phyloP scores from a whole-genome alignment of 2,888 invertebrate genomes.

The Drosophila leonis region DNA sequence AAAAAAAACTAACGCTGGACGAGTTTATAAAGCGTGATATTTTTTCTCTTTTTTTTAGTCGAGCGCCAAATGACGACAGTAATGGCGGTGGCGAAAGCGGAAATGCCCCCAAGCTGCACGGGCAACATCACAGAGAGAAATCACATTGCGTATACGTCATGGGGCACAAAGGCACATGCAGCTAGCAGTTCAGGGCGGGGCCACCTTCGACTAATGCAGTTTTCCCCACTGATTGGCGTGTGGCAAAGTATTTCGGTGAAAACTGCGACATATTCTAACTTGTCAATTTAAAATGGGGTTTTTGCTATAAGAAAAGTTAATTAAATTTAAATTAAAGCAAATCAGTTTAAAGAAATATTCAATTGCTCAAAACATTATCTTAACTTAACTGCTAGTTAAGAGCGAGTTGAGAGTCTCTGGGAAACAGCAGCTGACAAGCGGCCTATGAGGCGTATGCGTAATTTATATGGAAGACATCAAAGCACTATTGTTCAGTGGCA shows the following conservation, averaged over 20 bases:
- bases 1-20: conserved; percentile 26
- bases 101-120: conserved; percentile 54
- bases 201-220: conserved; percentile 22
- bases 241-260: not conserved
- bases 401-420: conserved; percentile 1
- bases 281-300: not conserved
- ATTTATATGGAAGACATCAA: conserved; percentile 37
- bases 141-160: conserved; percentile 48
- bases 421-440: conserved; percentile 35
- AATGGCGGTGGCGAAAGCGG: conserved; percentile 57
- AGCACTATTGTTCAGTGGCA: conserved; percentile 2
- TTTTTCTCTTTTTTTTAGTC: conserved; percentile 25
- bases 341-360: not conserved
- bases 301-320: not conserved
- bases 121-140: conserved; percentile 42
- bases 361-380: not conserved
- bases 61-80: conserved; percentile 60
- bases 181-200: conserved; percentile 7
- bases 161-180: conserved; percentile 22
- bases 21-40: conserved; percentile 36
- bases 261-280: not conserved
- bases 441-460: conserved; percentile 22
- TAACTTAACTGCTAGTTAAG: not conserved
- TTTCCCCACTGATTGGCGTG: conserved; percentile 25
- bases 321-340: not conserved